Evolutionary conservation across 2,888 invertebrate species (phyloP).

Genomic region (Thysanoteuthis rhombus): DNA sequence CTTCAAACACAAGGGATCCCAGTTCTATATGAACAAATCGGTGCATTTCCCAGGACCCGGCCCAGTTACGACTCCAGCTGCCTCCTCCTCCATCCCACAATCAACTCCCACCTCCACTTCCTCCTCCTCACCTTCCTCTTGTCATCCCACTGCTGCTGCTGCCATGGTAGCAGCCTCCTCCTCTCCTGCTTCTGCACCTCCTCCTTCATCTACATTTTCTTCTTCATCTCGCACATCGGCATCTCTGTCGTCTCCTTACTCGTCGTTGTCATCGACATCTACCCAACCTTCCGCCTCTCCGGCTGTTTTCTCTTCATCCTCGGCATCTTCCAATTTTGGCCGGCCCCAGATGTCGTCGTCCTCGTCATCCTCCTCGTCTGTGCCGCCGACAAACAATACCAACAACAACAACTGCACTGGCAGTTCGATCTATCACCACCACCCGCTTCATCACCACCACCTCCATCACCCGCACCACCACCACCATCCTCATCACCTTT

Average conservation of each 20-base stretch:
- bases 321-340: background rate
- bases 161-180: constrained; percentile 19
- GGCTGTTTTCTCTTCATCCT: background rate
- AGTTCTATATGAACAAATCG: background rate
- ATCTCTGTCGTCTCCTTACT: constrained; percentile 12
- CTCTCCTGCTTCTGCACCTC: constrained; percentile 1
- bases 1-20: constrained; percentile 16
- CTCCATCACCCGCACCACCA: background rate
- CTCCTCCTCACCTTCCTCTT: background rate
- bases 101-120: background rate
- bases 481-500: background rate
- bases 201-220: constrained; percentile 1
- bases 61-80: background rate
- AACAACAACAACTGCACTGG: constrained; percentile 12
- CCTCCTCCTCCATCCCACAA: background rate
- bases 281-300: background rate
- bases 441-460: constrained; percentile 1
- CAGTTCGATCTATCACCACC: background rate
- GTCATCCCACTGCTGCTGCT: constrained; percentile 18
- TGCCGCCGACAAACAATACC: background rate
- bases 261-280: background rate
- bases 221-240: constrained; percentile 1
- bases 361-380: background rate
- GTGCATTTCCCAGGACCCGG: background rate
- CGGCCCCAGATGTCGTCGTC: background rate